Evolutionary conservation across 2,113 vertebrate species (phyloP), one percentile per base, ranked within the genome.

Genomic region (Mesembrinibis cayennensis): DNA sequence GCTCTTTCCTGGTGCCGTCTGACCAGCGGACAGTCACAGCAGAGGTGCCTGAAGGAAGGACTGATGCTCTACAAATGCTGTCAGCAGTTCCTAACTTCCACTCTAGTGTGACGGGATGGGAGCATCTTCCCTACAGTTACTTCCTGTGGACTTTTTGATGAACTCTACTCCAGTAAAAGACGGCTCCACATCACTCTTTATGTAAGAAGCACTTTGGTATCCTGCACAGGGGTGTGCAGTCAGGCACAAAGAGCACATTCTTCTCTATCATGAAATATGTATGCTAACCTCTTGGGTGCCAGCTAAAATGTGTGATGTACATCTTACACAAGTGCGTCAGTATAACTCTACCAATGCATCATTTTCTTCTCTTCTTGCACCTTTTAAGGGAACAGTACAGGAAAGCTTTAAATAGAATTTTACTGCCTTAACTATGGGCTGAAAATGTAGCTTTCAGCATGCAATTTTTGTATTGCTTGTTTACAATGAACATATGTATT

Each of bases 181-280:
- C 11, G 76, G 36, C 17, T 90, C 45, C 72, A 52, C 55, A 34
- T 63, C 36, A 53, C 18, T 81, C 40, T 87, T 97, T 95, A 95
- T 65, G 22, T 88, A 97, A 97, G 95, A 79, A 85, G 78, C 74
- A 74, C 84, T 96, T 87, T 73, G 77, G 82, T 82, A 70, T 72
- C 80, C 80, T 83, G 88, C 77, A 85, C 80, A 89, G 49, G 44
- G 44, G 29, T 90, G 82, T 92, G 93, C 88, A 95, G 87, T 73
- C 89, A 95, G 72, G 91, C 91, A 95, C 85, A 94, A 92, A 95
- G 85, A 97, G 72, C 76, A 92, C 93, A 95, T 81, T 97, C 92
- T 93, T 76, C 50, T 91, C 69, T 56, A n/a, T 61, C 90, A 90
- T 97, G 69, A 96, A 92, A 96, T 95, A 96, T 97, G 92, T 58